A percentile compares a stretch with the other conserved stretches of the same genome.
Conservation (phyloP, 2,797 vertebrate species). For the Coranthus polyacanthus region DNA sequence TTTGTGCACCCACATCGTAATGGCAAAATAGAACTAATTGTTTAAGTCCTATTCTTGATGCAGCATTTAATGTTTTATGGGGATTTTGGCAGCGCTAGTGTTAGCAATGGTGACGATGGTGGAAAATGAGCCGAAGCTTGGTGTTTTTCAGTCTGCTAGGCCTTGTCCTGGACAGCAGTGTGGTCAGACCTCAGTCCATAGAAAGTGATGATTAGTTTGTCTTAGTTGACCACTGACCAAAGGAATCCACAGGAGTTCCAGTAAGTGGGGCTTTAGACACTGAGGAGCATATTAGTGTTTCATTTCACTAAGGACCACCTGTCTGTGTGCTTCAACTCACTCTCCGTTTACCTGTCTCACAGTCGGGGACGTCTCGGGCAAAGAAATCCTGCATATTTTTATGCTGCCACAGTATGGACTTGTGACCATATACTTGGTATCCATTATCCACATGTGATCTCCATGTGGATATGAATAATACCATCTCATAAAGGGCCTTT, state of each 20-base stretch:
- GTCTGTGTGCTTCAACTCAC: constrained; percentile 39
- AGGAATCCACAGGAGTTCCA: constrained; percentile 78
- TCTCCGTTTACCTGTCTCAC: constrained; percentile 45
- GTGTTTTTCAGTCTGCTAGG: constrained; percentile 69
- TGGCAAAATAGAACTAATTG: constrained; percentile 69
- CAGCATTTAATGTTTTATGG: constrained; percentile 66
- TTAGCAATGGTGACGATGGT: constrained; percentile 64
- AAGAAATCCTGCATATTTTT: neutral
- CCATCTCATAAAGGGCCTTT: too few relatives aligned
- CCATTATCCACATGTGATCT: too few relatives aligned
- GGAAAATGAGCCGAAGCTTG: constrained; percentile 64
- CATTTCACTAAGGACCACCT: constrained; percentile 65
- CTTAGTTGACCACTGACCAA: constrained; percentile 76
- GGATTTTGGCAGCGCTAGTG: constrained; percentile 42
- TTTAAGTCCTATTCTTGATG: constrained; percentile 56
- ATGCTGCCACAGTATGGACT: too few relatives aligned
- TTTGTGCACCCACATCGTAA: constrained; percentile 35
- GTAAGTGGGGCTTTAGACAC: constrained; percentile 74
- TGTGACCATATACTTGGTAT: too few relatives aligned
- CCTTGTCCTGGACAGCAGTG: constrained; percentile 70
- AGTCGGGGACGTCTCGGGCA: neutral
- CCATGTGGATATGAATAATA: too few relatives aligned
- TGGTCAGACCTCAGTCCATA: constrained; percentile 71
- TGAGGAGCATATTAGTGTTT: constrained; percentile 71
- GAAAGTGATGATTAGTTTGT: constrained; percentile 81